Evolutionary conservation across 2,113 vertebrate genomes (phyloP).

Genomic region (Beaufortia kweichowensis): DNA sequence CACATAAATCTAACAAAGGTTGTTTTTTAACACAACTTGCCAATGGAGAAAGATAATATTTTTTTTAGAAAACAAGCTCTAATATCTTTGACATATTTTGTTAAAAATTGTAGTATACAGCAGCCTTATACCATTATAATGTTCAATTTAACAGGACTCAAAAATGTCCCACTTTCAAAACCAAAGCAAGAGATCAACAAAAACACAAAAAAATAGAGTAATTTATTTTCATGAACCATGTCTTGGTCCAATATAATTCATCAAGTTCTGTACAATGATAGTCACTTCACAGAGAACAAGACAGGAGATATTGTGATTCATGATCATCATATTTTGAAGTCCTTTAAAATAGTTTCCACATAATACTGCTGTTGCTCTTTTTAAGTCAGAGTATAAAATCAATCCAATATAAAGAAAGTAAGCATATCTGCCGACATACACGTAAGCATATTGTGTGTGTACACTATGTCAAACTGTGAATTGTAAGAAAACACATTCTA

Average conservation of each 20-base stretch:
- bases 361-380: slow-evolving; percentile 31
- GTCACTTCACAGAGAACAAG: slow-evolving; percentile 65
- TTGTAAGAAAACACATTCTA: slow-evolving; percentile 55
- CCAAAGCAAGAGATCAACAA: slow-evolving; percentile 38
- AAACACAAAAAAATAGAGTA: slow-evolving; percentile 72
- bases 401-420: slow-evolving; percentile 45
- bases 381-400: slow-evolving; percentile 46
- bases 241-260: slow-evolving; percentile 62
- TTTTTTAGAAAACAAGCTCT: no score
- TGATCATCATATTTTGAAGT: slow-evolving; percentile 37
- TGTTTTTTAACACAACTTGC: no score
- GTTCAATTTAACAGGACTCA: no score
- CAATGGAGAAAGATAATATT: no score
- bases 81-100: no score
- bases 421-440: slow-evolving; percentile 45
- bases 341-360: slow-evolving; percentile 36
- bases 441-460: slow-evolving; percentile 44
- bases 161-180: neutral
- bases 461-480: slow-evolving; percentile 52
- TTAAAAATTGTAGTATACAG: no score
- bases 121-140: no score
- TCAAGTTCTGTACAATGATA: slow-evolving; percentile 65
- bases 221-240: slow-evolving; percentile 73
- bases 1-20: no score
- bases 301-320: slow-evolving; percentile 61